Evolutionary conservation across 2,888 invertebrate genomes (phyloP).

Genomic region (Eupithecia subumbrata): DNA sequence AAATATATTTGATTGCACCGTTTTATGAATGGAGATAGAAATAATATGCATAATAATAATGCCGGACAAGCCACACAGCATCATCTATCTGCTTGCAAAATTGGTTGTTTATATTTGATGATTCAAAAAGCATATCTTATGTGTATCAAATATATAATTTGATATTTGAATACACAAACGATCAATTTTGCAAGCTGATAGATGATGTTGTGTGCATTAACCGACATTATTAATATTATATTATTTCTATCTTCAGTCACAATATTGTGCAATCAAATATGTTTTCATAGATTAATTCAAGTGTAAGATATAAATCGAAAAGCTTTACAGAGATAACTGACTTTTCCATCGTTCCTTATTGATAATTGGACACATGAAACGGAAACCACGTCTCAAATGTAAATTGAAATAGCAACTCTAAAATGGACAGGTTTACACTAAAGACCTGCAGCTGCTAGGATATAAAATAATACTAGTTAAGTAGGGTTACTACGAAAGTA

Average conservation of each 20-base stretch:
- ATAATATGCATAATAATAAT: neutral
- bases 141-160: too few species aligned
- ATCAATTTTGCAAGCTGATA: too few species aligned
- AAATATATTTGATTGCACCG: neutral
- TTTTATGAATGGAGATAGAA: neutral
- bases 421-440: neutral
- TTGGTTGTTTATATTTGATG: too few species aligned
- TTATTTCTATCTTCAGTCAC: neutral
- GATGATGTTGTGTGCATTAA: too few species aligned
- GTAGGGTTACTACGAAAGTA: neutral
- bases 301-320: slow-evolving; percentile 7
- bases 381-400: slow-evolving; percentile 20
- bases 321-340: slow-evolving; percentile 20
- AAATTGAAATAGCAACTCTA: slow-evolving; percentile 19
- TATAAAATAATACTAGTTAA: slow-evolving; percentile 2
- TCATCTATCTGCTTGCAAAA: too few species aligned
- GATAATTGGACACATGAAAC: slow-evolving; percentile 20
- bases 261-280: neutral
- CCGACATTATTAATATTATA: too few species aligned
- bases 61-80: too few species aligned
- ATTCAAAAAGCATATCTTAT: too few species aligned
- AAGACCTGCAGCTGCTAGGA: neutral
- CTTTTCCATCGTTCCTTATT: slow-evolving; percentile 20
- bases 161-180: too few species aligned
- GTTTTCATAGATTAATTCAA: neutral